These are phyloP conservation scores for Archocentrus centrarchus DNA, from an alignment of 2,113 vertebrate species.

Conservation along the genomic window DNA sequence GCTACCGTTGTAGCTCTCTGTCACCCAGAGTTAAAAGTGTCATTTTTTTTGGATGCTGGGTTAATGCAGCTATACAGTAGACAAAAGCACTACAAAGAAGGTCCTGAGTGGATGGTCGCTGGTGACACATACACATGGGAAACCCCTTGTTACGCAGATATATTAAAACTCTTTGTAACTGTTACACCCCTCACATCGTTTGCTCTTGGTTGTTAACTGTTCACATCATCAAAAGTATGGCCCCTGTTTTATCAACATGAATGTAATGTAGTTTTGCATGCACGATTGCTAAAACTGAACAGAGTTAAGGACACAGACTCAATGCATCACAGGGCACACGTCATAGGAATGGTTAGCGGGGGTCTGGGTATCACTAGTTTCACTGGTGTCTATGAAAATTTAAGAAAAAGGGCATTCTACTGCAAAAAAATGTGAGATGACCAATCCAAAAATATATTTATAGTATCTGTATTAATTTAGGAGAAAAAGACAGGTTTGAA, in stretches of 20 bases:
- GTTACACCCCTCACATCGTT: conserved; percentile 1
- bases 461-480: neutral
- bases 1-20: conserved; percentile 7
- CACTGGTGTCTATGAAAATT: neutral
- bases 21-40: neutral
- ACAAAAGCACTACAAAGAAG: conserved; percentile 49
- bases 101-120: conserved; percentile 65
- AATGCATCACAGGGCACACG: neutral
- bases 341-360: neutral
- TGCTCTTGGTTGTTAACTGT: conserved; percentile 7
- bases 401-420: neutral
- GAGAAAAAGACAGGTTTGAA: neutral
- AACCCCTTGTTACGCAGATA: conserved; percentile 35
- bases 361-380: conserved; percentile 10
- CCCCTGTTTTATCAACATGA: conserved; percentile 19
- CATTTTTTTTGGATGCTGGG: conserved; percentile 16
- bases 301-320: neutral
- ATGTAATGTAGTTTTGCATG: conserved; percentile 1
- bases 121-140: conserved; percentile 47
- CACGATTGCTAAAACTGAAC: neutral
- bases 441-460: neutral
- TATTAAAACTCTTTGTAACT: conserved; percentile 3
- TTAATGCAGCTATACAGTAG: conserved; percentile 35
- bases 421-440: neutral
- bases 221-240: conserved; percentile 33